A percentile compares a stretch with the other conserved stretches of the same genome.
Evolutionary conservation across 1,140 invertebrate genomes (phyloP).

Genomic region (Colletes gigas): DNA sequence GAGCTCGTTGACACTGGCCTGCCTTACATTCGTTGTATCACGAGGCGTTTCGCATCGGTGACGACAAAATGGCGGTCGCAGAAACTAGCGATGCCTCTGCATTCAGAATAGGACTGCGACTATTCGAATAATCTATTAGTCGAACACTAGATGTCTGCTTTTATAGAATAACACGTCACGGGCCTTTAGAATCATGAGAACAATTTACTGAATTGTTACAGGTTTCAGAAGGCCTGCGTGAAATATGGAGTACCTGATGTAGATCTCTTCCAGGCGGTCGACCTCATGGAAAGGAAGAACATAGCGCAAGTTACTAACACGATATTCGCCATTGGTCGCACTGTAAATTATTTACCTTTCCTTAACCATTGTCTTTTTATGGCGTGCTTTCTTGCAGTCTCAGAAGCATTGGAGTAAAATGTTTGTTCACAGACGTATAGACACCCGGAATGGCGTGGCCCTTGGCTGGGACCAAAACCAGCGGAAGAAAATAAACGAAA

Average conservation of each 20-base stretch:
- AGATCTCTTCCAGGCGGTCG: slow-evolving; percentile 98
- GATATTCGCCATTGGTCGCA: slow-evolving; percentile 94
- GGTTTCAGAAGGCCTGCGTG: slow-evolving; percentile 94
- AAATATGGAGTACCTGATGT: slow-evolving; percentile 95
- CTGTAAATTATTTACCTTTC: slow-evolving; percentile 84
- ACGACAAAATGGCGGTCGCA: slow-evolving; percentile 5
- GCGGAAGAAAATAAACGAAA: slow-evolving; percentile 95
- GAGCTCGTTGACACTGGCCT: slow-evolving; percentile 71
- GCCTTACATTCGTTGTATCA: slow-evolving; percentile 54
- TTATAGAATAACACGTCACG: no score
- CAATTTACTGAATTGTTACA: slow-evolving; percentile 70
- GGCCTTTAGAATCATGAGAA: no score
- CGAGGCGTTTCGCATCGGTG: not conserved
- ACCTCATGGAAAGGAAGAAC: slow-evolving; percentile 97
- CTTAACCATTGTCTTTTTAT: not conserved
- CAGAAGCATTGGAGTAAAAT: not conserved
- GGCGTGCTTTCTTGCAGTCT: not conserved
- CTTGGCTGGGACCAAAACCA: slow-evolving; percentile 93
- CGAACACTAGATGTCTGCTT: no score
- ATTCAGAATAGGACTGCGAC: no score
- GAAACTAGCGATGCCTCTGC: no score
- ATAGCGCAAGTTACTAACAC: slow-evolving; percentile 96
- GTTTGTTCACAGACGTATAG: slow-evolving; percentile 88
- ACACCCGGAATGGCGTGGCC: slow-evolving; percentile 94
- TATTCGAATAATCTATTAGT: no score